Evolutionary conservation across 2,113 vertebrate genomes (phyloP).

Genomic region (Emydocephalus ijimae): DNA sequence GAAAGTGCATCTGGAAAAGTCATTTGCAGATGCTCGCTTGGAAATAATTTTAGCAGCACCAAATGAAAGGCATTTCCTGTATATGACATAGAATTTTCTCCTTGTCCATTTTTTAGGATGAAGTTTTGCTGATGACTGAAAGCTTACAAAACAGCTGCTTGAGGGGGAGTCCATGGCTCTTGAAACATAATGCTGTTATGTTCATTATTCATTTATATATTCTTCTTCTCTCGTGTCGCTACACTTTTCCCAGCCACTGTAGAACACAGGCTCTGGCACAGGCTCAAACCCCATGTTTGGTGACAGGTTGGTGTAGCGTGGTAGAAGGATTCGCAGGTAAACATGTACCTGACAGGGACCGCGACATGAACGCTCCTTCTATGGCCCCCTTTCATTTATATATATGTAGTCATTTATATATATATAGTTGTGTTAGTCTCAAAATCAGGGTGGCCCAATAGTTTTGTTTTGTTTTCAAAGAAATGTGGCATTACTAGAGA

Average conservation of each 20-base stretch:
- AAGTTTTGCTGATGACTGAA: background rate
- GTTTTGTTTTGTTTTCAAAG: background rate
- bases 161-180: background rate
- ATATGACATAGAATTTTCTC: background rate
- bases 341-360: too few relatives aligned
- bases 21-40: background rate
- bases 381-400: too few relatives aligned
- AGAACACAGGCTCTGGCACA: too few relatives aligned
- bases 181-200: background rate
- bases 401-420: too few relatives aligned
- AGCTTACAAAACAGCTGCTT: background rate
- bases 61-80: background rate
- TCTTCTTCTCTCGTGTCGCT: too few relatives aligned
- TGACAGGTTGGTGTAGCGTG: too few relatives aligned
- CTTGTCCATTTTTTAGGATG: background rate
- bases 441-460: background rate
- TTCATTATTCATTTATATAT: background rate
- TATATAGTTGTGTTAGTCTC: background rate
- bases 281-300: too few relatives aligned
- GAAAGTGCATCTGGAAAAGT: background rate
- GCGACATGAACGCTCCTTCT: too few relatives aligned
- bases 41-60: background rate
- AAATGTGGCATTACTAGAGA: background rate
- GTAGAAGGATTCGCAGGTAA: too few relatives aligned
- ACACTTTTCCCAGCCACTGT: too few relatives aligned